These are phyloP conservation scores for Scytalopus superciliaris DNA, from an alignment of 2,113 vertebrate genomes.

Conservation along the genomic window DNA sequence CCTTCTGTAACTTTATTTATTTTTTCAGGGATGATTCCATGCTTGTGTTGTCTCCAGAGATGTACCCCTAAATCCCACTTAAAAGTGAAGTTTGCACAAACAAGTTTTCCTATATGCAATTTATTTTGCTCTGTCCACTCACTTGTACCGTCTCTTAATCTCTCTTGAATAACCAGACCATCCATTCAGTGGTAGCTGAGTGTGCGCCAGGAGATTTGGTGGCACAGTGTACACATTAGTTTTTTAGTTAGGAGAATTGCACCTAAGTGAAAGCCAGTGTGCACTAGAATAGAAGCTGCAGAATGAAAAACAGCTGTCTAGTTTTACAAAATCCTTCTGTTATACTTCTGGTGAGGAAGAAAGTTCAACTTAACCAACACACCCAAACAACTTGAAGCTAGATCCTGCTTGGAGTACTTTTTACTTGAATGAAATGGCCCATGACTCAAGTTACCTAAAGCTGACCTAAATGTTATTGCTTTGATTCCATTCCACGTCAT, in stretches of 20 bases:
- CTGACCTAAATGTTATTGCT: conserved; percentile 43
- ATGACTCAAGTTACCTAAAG: conserved; percentile 36
- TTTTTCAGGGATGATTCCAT: not conserved
- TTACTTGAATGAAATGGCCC: not conserved
- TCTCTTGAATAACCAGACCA: conserved; percentile 44
- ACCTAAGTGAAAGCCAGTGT: not conserved
- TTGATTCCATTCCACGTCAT: conserved; percentile 52
- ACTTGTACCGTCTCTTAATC: conserved; percentile 34
- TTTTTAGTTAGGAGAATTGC: not conserved
- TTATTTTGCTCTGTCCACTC: not conserved
- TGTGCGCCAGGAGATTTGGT: conserved; percentile 19
- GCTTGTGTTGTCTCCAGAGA: conserved; percentile 4
- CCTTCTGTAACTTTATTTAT: not conserved
- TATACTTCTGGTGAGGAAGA: not conserved
- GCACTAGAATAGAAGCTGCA: not conserved
- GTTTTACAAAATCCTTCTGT: not conserved
- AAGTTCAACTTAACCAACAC: not conserved
- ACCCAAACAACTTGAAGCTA: not conserved
- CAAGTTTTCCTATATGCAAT: conserved; percentile 22
- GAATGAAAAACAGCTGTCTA: not conserved
- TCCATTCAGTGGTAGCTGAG: not conserved
- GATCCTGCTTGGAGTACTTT: not conserved
- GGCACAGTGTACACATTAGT: not conserved
- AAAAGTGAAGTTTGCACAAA: conserved; percentile 14
- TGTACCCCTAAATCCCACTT: conserved; percentile 22